Evolutionary conservation across 2,888 invertebrate genomes (phyloP), one percentile per base, ranked within the genome.

Genomic region (Stegana nigrithorax): DNA sequence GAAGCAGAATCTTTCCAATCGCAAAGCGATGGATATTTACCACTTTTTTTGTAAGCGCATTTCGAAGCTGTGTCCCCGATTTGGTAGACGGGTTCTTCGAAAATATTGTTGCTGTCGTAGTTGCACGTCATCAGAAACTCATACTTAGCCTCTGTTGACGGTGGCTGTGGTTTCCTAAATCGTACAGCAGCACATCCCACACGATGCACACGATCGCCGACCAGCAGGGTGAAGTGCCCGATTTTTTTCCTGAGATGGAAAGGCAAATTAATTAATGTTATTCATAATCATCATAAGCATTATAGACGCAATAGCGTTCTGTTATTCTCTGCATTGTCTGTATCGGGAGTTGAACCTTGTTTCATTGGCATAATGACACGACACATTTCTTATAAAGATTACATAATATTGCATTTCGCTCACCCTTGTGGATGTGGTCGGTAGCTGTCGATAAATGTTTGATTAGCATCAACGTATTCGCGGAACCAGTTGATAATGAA

Each of bases 51-150:
- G 44, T 73, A 64, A 0, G 42, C 50, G 62, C 85, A 85, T 47
- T 81, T 81, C 0, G 83, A 78, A 1, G 81, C 81, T 3, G 82
- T 62, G 7, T 73, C 65, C 5, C 85, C 85, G 2, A 68, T 57
- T 7, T 73, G 71, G 65, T 84, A 85, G 6, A 85, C 73, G 6
- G 80, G 73, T 39, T 81, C 78, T 2, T 67, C 68, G n/a, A 70
- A 70, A n/a, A 85, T 72, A 53, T 84, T 85, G 19, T 78, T 81
- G 51, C 73, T 83, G 63, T 84, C 83, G 60, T 85, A 85, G 60
- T 85, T 85, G 65, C 85, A 85, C 1, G 84, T 83, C 67, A 85
- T 70, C 39, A 83, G 62, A 23, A 84, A 80, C 50, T 81, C 70
- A 14, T 60, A 72, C 17, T 69, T 67, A 4, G 65, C 59, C 4